Evolutionary conservation across 2,113 vertebrate species (phyloP).

Genomic region (human): GRCh38 chr13:53325501-53326000

Average conservation of each 20-base stretch:
- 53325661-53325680: background rate
- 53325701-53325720: background rate
- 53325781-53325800: background rate
- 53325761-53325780: background rate
- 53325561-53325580: background rate
- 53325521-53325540: slow-evolving; percentile 29
- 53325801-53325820: background rate
- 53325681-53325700: background rate
- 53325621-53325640: background rate
- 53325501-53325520: slow-evolving; percentile 35
- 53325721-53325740: background rate
- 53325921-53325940: background rate
- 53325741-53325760: background rate
- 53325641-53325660: background rate
- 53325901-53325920: background rate
- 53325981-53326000: no score
- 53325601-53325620: background rate
- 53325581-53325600: background rate
- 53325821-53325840: background rate
- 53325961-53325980: no score
- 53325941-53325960: background rate
- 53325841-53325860: background rate
- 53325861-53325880: background rate
- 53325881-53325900: background rate
- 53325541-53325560: slow-evolving; percentile 4